Conservation (phyloP, 2,113 vertebrate genomes). For the Brachyhypopomus gauderio region DNA sequence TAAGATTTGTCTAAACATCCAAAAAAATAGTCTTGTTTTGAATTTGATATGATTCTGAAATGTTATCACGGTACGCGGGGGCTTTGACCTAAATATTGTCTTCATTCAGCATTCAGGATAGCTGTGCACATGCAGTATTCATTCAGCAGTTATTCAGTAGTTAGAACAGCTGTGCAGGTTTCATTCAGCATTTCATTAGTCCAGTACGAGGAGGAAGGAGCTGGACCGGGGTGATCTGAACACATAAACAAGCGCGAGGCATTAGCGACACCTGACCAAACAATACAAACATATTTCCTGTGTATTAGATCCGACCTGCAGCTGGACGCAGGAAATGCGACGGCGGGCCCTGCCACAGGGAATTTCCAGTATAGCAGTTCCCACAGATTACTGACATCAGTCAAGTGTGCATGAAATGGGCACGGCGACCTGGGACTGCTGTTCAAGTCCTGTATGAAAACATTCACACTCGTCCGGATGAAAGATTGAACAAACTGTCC, state of each 20-base stretch:
- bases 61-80: background rate
- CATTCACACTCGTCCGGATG: slow-evolving; percentile 35
- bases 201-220: slow-evolving; percentile 40
- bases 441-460: slow-evolving; percentile 14
- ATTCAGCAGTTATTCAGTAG: too few species aligned
- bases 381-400: slow-evolving; percentile 33
- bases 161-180: background rate
- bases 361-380: slow-evolving; percentile 39
- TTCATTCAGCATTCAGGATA: slow-evolving; percentile 21
- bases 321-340: slow-evolving; percentile 26
- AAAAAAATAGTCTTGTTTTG: too few species aligned
- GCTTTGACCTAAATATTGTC: slow-evolving; percentile 25
- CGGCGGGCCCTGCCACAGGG: background rate
- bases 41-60: too few species aligned
- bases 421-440: background rate
- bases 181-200: background rate
- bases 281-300: slow-evolving; percentile 42
- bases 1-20: too few species aligned
- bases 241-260: slow-evolving; percentile 28
- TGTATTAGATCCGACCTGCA: slow-evolving; percentile 27
- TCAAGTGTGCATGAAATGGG: background rate
- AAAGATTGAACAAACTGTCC: slow-evolving; percentile 28
- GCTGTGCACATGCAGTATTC: slow-evolving; percentile 11
- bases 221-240: slow-evolving; percentile 12
- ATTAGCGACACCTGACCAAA: slow-evolving; percentile 45